Evolutionary conservation across 2,113 vertebrate species (phyloP).

Genomic region (Melierax canorus): DNA sequence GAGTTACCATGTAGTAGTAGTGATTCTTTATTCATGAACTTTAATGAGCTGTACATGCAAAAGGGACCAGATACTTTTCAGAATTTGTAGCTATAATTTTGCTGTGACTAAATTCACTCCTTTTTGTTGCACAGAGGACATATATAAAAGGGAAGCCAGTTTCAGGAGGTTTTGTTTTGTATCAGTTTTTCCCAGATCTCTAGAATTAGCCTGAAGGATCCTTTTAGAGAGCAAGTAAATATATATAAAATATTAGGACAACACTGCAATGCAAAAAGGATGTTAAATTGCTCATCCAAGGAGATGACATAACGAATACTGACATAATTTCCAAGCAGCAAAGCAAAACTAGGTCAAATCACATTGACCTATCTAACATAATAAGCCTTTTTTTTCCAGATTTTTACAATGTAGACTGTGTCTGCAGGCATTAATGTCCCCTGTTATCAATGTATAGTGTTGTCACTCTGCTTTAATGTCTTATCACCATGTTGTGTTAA

Average conservation of each 20-base stretch:
- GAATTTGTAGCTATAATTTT: background rate
- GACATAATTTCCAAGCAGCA: slow-evolving; percentile 77
- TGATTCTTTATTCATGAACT: background rate
- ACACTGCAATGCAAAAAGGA: slow-evolving; percentile 67
- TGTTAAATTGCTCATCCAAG: slow-evolving; percentile 72
- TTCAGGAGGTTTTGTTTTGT: background rate
- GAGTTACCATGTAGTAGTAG: background rate
- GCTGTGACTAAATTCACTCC: background rate
- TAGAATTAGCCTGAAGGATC: slow-evolving; percentile 57
- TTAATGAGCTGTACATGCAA: background rate
- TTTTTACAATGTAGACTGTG: slow-evolving; percentile 72
- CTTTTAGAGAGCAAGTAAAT: slow-evolving; percentile 53
- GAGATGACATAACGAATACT: slow-evolving; percentile 79
- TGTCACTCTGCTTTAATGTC: slow-evolving; percentile 69
- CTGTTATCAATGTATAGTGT: slow-evolving; percentile 67
- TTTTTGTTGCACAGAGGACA: background rate
- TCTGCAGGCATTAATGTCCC: slow-evolving; percentile 73
- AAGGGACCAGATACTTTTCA: background rate
- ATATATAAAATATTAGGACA: slow-evolving; percentile 60
- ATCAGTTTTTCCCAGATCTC: slow-evolving; percentile 29
- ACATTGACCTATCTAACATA: slow-evolving; percentile 74
- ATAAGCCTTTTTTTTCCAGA: slow-evolving; percentile 68
- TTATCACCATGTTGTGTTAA: slow-evolving; percentile 72
- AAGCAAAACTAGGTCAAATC: slow-evolving; percentile 81
- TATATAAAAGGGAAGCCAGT: slow-evolving; percentile 6